A percentile compares a stretch with the other conserved stretches of the same genome.
phyloP scores from a whole-genome alignment of 1,140 invertebrate genomes.

The Nasonia longicornis region DNA sequence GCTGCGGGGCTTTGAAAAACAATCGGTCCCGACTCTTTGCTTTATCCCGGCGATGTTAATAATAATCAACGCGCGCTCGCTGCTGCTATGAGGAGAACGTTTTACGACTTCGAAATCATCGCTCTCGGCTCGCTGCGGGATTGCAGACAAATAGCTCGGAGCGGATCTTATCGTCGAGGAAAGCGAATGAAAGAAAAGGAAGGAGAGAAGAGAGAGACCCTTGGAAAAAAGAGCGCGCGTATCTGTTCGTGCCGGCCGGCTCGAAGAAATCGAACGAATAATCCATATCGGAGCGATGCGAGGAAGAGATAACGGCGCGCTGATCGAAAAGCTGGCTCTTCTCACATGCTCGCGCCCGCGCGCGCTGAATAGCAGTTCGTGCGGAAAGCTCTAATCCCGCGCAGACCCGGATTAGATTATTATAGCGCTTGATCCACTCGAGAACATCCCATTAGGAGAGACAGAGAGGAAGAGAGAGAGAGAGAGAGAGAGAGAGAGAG shows the following conservation, averaged over 20 bases:
- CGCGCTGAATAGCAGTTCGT: neutral
- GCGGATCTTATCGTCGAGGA: neutral
- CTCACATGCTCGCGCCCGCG: neutral
- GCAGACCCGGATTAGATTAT: neutral
- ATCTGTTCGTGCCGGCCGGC: neutral
- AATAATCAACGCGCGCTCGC: too few relatives aligned
- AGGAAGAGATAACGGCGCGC: neutral
- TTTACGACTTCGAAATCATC: neutral
- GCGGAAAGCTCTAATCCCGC: neutral
- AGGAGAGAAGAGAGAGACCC: too few relatives aligned
- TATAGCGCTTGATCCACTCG: neutral
- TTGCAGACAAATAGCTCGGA: neutral
- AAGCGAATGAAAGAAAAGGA: neutral
- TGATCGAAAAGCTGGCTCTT: neutral
- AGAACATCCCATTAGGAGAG: neutral
- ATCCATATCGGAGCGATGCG: neutral
- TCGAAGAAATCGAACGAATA: neutral
- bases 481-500: too few relatives aligned
- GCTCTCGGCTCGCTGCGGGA: neutral
- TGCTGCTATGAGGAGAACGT: too few relatives aligned
- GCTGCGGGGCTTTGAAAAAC: neutral
- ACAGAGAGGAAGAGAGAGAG: too few relatives aligned
- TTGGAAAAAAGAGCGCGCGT: neutral
- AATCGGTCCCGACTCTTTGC: neutral
- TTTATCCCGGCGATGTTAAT: neutral